Evolutionary conservation across 2,113 vertebrate genomes (phyloP), one percentile per base, ranked within the genome.

Genomic region (Calyptommatus sinebrachiatus): DNA sequence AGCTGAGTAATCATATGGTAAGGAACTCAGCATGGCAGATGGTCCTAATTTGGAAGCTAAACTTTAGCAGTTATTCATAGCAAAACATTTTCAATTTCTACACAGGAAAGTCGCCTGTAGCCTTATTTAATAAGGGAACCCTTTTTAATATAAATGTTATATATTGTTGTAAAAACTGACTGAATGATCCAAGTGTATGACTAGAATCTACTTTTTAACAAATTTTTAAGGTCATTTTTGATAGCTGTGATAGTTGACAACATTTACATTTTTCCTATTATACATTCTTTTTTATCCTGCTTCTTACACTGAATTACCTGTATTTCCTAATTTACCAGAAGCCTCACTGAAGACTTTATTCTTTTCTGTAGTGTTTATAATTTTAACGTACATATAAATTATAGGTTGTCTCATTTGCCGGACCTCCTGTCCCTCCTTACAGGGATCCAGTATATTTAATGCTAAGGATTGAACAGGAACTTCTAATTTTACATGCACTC

Each of bases 1-100:
- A 99, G 94, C 97, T 99, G 91, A 97, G 96, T 91, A 92, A 94
- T 93, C 98, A 99, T 96, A 95, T 99, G 97, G 98, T 99, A 96
- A 92, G 96, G 96, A 87, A 95, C 89, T 94, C 92, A 84, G 87
- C 92, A 93, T 90, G 91, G 89, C 92, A 94, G 90, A 85, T 86
- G 81, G 83, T 92, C 84, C 92, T 94, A 89, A 83, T 80, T 86
- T 73, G 84, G 73, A 86, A 57, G 68, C 68, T 87, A 80, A n/a
- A 80, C 48, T 80, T 92, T 76, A 75, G 79, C 63, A 62, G 83
- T 53, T 31, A 41, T 81, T 88, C 84, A 73, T 89, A 73, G 67
- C 88, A 66, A 90, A 87, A 82, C 79, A 9, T 57, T 78, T 81
- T 8, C 65, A 20, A 73, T 21, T 82, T 87, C 79, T 71, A 1